Evolutionary conservation across 2,888 invertebrate species (phyloP), one percentile per base, ranked within the genome.

Genomic region (Rhopalosiphum nymphaeae): DNA sequence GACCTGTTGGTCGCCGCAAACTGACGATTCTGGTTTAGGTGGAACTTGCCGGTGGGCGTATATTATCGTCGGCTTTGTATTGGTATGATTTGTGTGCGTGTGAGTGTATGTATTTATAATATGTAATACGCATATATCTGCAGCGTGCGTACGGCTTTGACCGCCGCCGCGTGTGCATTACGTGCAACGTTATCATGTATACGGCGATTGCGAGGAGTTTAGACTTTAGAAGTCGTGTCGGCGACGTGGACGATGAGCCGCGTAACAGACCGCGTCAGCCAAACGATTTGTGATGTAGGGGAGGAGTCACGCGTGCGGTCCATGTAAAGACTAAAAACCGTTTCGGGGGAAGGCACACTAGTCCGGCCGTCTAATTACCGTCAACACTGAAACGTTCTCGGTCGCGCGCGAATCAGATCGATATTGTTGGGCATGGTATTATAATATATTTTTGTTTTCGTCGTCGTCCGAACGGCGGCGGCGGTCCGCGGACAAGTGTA

Each of bases 11-110:
- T 53, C 89, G 57, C 46, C 42, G n/a, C 61, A 49, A 53, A 53
- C 49, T 49, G 49, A 94, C 91, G 49, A 94, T 94, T 94, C 91
- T 91, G 94, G 94, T 94, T 91, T 94, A 91, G 93, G 93, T 85
- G 89, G 84, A 93, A 57, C 89, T 85, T 36, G 86, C 53, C 94
- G 61, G 91, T 91, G 86, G 91, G 90, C 85, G 93, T 94, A 42
- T 85, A 36, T 78, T 85, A 36, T 78, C 36, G 21, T 78, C 36
- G 21, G 21, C 21, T 53, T 0, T 21, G 21, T 78, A 78, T 9
- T 36, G 78, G 36, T 36, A 78, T 78, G 36, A 36, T 78, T 36
- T 2, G n/a, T 42, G 21, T 16, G 57, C 89, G 57, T 78, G 88
- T 25, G 21, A n/a, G 49, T 91, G n/a, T 36, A 61, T 36, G n/a